Base-by-base conservation (phyloP, 1,140 invertebrate genomes). In the Conus betulinus region DNA sequence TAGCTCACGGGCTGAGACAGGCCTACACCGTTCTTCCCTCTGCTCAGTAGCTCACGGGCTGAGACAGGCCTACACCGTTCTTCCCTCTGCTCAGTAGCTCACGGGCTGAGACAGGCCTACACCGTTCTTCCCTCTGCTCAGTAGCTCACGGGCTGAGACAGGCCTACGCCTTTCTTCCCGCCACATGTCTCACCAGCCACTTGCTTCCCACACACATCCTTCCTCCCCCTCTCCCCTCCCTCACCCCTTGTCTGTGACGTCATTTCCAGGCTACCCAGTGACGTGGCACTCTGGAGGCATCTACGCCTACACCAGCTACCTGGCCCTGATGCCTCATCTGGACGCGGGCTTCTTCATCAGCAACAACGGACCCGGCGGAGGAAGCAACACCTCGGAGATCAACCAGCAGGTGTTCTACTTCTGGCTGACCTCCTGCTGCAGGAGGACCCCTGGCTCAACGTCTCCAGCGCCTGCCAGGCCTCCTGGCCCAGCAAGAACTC, bases 361-460 rank as follows among this genome's bases (percentile, higher is more conserved):
- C n/a, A 85, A 23, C 84, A 85, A 63, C 78, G 78, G 78, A 8
- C 78, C 78, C 7, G 67, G 67, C 67, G 27, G 78, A 8, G 25
- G 23, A 17, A 6, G 55, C 55, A 84, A 84, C 82, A 11, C 55
- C n/a, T 84, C 82, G 5, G 2, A 8, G 20, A 63, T 67, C 57
- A 13, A 25, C 82, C 52, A 23, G 6, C 82, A 84, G 57, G 17
- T 63, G 55, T 81, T 87, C 71, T 89, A 63, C 67, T 87, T 78
- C 60, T 63, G 2, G 85, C 87, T 7, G 91, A 92, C 87, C 74
- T 91, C 5, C 13, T 88, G 25, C 67, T 91, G 79, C 89, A 88
- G 25, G 84, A 82, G 39, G 81, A 90, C 25, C 91, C 91, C 13
- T 92, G 91, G 91, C 71, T 91, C 8, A 89, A 91, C 82, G 20